Base-by-base conservation (phyloP, 2,797 vertebrate species). In the Lithobates sylvaticus region DNA sequence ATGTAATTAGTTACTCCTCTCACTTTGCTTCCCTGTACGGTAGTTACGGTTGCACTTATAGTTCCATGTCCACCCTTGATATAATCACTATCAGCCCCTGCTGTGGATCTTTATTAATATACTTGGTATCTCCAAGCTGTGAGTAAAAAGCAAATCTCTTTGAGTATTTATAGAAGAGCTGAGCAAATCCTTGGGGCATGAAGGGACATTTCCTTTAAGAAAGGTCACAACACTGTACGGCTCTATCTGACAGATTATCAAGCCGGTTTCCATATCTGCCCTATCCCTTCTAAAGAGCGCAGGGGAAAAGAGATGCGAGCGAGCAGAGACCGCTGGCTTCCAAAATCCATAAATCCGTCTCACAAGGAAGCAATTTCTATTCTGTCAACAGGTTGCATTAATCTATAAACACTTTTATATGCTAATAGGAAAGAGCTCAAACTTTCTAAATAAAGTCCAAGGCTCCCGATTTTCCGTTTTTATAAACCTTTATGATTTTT, bases 331-430 rank as follows among this genome's bases (percentile, higher is more conserved):
- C 72, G 15, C 73, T 39, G 44, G 80, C 54, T 74, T 71, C 44
- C n/a, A 87, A 68, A 87, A 78, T 87, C 85, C 68, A 83, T 87
- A 83, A 86, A 87, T 83, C 81, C 85, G 39, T 83, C 85, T 87
- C 76, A 47, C 27, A 78, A 39, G n/a, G 58, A 87, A 87, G 80
- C 81, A 74, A 83, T 83, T 87, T 83, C 68, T 83, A 74, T 83
- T 83, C 80, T 73, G 80, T 78, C 68, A 87, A 87, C 80, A 83
- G 85, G 85, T 78, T 78, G 85, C 78, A 83, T 74, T 82, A 83
- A 87, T 87, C 54, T 87, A 77, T 72, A 87, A 87, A 87, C 54
- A 87, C 85, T 87, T 87, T 87, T 83, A 87, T 83, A 83, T 87
- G 80, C 81, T 87, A 87, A 87, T 86, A 74, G 68, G 18, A 82